Base-by-base conservation (phyloP, 2,113 vertebrate genomes). In the Reinhardtius hippoglossoides region DNA sequence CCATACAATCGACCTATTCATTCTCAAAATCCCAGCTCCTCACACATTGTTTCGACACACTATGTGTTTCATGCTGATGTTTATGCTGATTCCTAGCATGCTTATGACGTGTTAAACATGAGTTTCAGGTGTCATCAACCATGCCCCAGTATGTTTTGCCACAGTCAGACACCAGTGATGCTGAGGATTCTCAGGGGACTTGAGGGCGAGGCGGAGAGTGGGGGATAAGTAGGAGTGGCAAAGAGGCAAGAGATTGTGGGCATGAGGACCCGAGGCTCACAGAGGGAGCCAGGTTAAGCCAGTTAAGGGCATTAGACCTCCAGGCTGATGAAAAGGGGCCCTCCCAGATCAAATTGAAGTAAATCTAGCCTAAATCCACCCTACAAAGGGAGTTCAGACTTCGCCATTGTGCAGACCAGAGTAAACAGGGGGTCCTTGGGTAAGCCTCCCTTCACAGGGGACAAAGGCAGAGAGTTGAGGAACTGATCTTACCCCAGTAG, bases 241-340 rank as follows among this genome's bases (percentile, higher is more conserved):
- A 80, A 81, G 71, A 83, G 75, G 71, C 68, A 50, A 82, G 79
- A 84, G 89, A 89, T 84, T 83, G 83, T 82, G 85, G 88, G 88
- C 83, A 88, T 83, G 86, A 27, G 55, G 80, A 81, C 83, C 87
- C 86, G 64, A 55, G 81, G 87, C 87, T 91, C 85, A 90, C 87
- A 89, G 88, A 86, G 94, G 95, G 94, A 94, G 93, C 91, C 91
- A 94, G 93, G 52, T 79, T 94, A 96, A 95, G 94, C 94, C 94
- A 93, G 92, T 95, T 95, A 94, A 94, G 91, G 94, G 94, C 93
- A 94, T 95, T 95, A 95, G 95, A 95, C 95, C 95, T 96, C 95
- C 95, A 92, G 89, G 90, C 93, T 95, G 94, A 95, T 96, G 94
- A 96, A 96, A 96, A 93, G 91, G 91, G 92, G 92, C 92, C 92